Conservation (phyloP, 1,140 invertebrate genomes). For the Chionoecetes opilio region DNA sequence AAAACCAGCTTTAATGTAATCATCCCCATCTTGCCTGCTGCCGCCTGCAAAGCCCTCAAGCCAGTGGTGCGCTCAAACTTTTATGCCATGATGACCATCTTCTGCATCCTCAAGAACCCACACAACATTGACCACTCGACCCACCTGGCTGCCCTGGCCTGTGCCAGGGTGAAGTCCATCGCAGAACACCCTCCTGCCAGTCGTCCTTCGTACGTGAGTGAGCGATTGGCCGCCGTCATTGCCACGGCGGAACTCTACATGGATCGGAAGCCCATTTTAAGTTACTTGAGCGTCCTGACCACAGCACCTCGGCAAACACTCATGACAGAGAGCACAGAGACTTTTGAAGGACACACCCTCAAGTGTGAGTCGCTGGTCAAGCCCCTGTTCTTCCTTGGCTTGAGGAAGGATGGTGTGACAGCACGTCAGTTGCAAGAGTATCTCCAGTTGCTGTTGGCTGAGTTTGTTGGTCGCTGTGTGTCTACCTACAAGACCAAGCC, state of each 20-base stretch:
- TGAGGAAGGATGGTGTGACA: conserved; percentile 58
- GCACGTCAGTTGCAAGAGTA: neutral
- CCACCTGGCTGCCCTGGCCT: conserved; percentile 78
- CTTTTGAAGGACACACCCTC: conserved; percentile 45
- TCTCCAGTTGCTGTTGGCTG: conserved; percentile 67
- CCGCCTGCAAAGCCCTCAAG: conserved; percentile 55
- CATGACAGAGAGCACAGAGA: conserved; percentile 78
- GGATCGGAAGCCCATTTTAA: conserved; percentile 58
- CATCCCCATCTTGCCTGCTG: conserved; percentile 72
- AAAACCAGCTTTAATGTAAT: conserved; percentile 75
- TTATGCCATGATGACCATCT: conserved; percentile 77
- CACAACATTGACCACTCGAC: conserved; percentile 77
- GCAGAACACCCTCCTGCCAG: conserved; percentile 48
- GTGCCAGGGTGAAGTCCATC: conserved; percentile 77
- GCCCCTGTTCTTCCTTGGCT: conserved; percentile 65
- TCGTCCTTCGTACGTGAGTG: conserved; percentile 70
- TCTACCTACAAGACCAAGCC: neutral
- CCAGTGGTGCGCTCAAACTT: conserved; percentile 73
- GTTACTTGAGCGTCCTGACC: conserved; percentile 64
- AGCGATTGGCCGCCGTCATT: conserved; percentile 59
- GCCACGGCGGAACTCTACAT: conserved; percentile 77
- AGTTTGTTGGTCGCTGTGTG: conserved; percentile 79
- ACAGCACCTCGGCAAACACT: conserved; percentile 71
- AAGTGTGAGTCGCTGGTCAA: conserved; percentile 77
- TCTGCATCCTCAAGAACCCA: conserved; percentile 80